Evolutionary conservation across 1,140 invertebrate species (phyloP).

Genomic region (Dinoponera quadriceps): DNA sequence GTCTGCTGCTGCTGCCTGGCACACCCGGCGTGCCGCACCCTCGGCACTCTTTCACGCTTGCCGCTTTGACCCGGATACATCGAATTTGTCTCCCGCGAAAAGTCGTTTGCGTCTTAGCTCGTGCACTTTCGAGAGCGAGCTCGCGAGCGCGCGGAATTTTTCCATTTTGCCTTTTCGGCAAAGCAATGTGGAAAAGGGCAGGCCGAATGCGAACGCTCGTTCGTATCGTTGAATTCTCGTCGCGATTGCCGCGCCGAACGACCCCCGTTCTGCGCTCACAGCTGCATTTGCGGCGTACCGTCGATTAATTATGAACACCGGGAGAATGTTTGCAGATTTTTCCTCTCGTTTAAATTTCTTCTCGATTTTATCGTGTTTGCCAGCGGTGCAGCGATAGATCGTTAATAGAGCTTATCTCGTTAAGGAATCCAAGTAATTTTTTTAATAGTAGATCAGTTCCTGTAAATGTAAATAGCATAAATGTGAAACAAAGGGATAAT

Average conservation of each 20-base stretch:
- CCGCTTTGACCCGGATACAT: slow-evolving; percentile 41
- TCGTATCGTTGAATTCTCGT: slow-evolving; percentile 9
- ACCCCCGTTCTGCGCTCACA: no score
- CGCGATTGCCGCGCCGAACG: not conserved
- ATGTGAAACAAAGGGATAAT: no score
- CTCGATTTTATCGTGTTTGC: no score
- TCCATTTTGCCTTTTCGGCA: slow-evolving; percentile 1
- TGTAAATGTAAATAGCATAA: no score
- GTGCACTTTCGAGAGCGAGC: not conserved
- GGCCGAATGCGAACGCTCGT: not conserved
- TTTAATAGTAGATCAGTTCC: no score
- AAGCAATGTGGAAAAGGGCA: not conserved
- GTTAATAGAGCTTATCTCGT: no score
- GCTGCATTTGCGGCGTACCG: no score
- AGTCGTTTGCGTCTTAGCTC: not conserved
- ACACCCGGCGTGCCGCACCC: not conserved
- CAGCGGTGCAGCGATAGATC: no score
- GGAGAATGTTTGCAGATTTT: no score
- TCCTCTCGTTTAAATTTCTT: no score
- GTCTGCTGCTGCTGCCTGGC: not conserved
- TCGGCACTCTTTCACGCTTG: not conserved
- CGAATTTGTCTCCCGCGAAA: slow-evolving; percentile 26
- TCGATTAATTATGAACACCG: no score
- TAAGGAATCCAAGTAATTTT: no score
- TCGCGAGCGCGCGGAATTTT: slow-evolving; percentile 5